Conservation (phyloP, 2,797 vertebrate genomes). For the Dendrocincla tyrannina region DNA sequence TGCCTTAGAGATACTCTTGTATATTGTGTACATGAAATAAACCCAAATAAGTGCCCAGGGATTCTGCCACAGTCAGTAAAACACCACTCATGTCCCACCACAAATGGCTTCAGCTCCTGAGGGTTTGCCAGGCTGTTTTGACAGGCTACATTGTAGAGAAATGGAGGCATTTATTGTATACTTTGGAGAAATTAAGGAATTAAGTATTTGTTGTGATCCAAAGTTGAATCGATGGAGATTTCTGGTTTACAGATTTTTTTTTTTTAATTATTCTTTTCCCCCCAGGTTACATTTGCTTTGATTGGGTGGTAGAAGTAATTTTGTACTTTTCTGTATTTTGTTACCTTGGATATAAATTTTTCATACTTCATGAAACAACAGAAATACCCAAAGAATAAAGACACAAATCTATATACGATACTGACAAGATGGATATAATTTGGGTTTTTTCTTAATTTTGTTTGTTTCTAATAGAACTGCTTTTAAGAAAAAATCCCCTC, state of each 20-base stretch:
- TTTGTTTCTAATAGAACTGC: not conserved
- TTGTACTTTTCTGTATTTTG: not conserved
- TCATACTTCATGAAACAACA: not conserved
- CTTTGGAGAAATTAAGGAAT: not conserved
- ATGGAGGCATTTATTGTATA: not conserved
- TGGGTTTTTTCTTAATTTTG: not conserved
- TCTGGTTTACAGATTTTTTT: not conserved
- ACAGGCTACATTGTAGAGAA: not conserved
- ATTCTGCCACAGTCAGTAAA: not conserved
- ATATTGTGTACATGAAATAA: slow-evolving; percentile 28
- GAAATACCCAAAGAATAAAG: not conserved
- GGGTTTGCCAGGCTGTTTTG: not conserved
- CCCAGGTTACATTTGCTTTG: not conserved
- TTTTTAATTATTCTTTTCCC: too few species aligned
- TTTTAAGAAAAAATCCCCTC: not conserved
- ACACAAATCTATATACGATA: not conserved
- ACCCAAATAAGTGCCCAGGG: not conserved
- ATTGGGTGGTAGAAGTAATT: not conserved
- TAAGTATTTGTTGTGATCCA: not conserved
- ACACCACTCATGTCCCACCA: not conserved
- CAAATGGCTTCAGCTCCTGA: not conserved
- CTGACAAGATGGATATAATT: not conserved
- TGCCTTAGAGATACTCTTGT: slow-evolving; percentile 57
- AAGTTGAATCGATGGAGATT: not conserved
- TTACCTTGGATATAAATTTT: not conserved